Percentiles rank a stretch among this genome's conserved stretches.
phyloP scores from a whole-genome alignment of 37 sponge, comb jelly and placozoan genomes.

The Halichondria panicea region DNA sequence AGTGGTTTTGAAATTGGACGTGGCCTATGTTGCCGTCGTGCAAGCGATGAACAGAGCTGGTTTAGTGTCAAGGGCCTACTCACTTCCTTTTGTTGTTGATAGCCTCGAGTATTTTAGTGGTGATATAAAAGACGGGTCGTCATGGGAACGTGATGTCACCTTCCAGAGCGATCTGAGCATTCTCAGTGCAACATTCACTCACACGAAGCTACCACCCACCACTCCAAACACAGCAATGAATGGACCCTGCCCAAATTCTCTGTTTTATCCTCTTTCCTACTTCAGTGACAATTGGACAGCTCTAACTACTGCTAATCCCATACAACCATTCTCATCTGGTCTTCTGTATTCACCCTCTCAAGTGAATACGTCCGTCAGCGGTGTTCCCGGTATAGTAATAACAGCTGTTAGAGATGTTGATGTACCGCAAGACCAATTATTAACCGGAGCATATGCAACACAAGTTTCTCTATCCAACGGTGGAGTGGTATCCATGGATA shows the following conservation, averaged over 20 bases:
- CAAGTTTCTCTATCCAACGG: slow-evolving; percentile 7
- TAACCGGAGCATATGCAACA: slow-evolving; percentile 54
- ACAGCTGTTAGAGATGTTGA: background rate
- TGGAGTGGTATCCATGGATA: slow-evolving; percentile 32
- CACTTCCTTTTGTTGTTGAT: slow-evolving; percentile 60
- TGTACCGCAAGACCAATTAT: slow-evolving; percentile 11
- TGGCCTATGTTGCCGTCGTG: slow-evolving; percentile 57
- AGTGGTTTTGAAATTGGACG: background rate
- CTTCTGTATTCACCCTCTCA: slow-evolving; percentile 23
- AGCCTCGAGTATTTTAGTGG: slow-evolving; percentile 20
- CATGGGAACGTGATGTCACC: slow-evolving; percentile 67
- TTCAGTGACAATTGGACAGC: slow-evolving; percentile 33
- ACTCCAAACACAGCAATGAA: slow-evolving; percentile 2
- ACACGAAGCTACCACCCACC: slow-evolving; percentile 40
- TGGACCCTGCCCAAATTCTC: slow-evolving; percentile 52
- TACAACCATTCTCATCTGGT: slow-evolving; percentile 15
- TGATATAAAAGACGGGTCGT: slow-evolving; percentile 66
- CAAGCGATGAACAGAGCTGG: slow-evolving; percentile 66
- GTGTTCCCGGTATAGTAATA: slow-evolving; percentile 27
- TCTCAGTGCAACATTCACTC: slow-evolving; percentile 59
- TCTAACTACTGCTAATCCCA: slow-evolving; percentile 6
- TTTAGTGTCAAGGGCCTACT: slow-evolving; percentile 12
- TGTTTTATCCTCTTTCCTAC: slow-evolving; percentile 10
- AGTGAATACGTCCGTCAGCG: background rate
- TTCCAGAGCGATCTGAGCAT: slow-evolving; percentile 64